Evolutionary conservation across 1,140 invertebrate species (phyloP).

Genomic region (Atta colombica): DNA sequence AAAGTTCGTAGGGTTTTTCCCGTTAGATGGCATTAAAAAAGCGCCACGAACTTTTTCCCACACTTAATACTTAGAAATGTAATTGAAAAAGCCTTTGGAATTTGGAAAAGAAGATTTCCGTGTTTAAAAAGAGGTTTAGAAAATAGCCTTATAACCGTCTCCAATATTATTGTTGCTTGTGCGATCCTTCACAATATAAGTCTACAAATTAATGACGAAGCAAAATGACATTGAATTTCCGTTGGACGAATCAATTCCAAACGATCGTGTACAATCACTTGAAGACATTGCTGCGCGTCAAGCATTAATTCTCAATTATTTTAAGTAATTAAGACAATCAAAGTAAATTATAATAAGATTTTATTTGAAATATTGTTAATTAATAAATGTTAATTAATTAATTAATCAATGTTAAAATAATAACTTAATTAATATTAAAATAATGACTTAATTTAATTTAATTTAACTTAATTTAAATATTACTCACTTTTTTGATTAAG

Average conservation of each 20-base stretch:
- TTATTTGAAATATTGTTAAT: no score
- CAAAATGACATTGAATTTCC: neutral
- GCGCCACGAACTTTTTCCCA: no score
- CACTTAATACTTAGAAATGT: neutral
- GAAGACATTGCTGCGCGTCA: neutral
- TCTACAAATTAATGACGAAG: neutral
- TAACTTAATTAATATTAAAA: no score
- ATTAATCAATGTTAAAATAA: no score
- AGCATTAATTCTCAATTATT: neutral
- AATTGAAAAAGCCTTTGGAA: neutral
- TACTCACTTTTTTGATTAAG: no score
- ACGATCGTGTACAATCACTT: neutral
- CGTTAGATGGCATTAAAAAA: no score
- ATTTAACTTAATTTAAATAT: no score
- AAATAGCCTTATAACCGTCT: neutral
- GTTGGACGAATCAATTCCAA: neutral
- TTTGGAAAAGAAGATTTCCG: slow-evolving; percentile 1
- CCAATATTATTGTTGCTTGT: neutral
- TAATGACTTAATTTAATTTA: no score
- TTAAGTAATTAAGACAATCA: neutral
- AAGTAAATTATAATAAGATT: neutral
- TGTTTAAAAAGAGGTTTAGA: slow-evolving; percentile 1
- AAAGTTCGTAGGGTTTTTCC: no score
- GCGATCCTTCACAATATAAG: neutral
- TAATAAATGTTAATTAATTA: no score